These are phyloP conservation scores for Zosterops pallidus DNA, from an alignment of 2,113 vertebrate species.

Conservation along the genomic window DNA sequence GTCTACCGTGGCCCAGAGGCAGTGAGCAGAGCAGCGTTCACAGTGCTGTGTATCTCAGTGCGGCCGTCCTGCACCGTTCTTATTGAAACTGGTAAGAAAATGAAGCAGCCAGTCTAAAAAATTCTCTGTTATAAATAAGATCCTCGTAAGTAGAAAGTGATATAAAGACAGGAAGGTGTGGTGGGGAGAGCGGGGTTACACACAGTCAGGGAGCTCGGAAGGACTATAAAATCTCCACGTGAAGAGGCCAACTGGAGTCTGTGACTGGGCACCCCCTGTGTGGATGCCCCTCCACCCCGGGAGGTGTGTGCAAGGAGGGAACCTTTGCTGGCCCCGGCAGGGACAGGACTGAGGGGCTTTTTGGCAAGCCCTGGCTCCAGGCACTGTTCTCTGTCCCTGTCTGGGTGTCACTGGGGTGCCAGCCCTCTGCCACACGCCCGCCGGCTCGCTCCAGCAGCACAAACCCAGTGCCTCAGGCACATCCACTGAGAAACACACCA, in stretches of 20 bases:
- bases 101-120: constrained; percentile 74
- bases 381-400: constrained; percentile 22
- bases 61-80: constrained; percentile 58
- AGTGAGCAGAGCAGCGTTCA: constrained; percentile 63
- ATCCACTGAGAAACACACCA: constrained; percentile 6
- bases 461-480: not conserved
- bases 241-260: constrained; percentile 22
- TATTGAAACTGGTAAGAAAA: constrained; percentile 66
- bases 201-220: not conserved
- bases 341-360: not conserved
- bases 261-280: not conserved
- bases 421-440: not conserved
- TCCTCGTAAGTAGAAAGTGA: constrained; percentile 70
- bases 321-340: fast-evolving
- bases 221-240: constrained; percentile 49
- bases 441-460: not conserved
- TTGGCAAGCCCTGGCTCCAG: not conserved
- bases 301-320: not conserved
- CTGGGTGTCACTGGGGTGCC: not conserved
- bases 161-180: constrained; percentile 57
- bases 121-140: constrained; percentile 68
- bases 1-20: constrained; percentile 44
- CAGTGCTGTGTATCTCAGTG: constrained; percentile 75
- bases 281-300: fast-evolving
- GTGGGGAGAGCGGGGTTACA: not conserved